These are phyloP conservation scores for Orthonevra nobilis DNA, from an alignment of 2,888 invertebrate species.

Conservation along the genomic window DNA sequence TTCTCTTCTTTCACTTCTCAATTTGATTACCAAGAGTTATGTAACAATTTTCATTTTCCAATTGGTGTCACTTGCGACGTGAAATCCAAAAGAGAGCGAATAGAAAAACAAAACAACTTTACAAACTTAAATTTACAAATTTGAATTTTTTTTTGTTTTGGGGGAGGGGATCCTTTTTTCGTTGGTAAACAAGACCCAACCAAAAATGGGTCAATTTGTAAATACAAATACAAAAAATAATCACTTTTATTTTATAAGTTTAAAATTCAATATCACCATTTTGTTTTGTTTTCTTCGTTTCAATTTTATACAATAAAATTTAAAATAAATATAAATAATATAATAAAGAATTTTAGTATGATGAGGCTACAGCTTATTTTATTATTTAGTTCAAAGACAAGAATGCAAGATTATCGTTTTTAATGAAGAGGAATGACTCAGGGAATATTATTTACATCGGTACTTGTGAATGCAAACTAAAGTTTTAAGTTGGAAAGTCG, in stretches of 20 bases:
- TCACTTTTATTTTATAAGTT: constrained; percentile 13
- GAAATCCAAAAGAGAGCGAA: neutral
- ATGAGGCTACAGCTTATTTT: neutral
- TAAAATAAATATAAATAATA: constrained; percentile 5
- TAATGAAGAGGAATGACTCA: constrained; percentile 3
- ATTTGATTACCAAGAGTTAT: constrained; percentile 1
- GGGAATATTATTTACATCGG: too few relatives aligned
- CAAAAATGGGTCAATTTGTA: constrained; percentile 7
- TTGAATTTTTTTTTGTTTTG: constrained; percentile 5
- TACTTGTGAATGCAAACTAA: too few relatives aligned
- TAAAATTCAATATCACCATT: constrained; percentile 43
- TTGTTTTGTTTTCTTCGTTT: constrained; percentile 6
- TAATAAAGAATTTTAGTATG: constrained; percentile 2
- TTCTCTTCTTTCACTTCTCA: neutral
- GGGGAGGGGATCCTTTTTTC: too few relatives aligned
- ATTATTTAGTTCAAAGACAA: neutral
- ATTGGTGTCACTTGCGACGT: constrained; percentile 1
- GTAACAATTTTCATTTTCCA: constrained; percentile 1
- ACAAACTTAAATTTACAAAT: constrained; percentile 22
- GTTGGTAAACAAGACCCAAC: constrained; percentile 13
- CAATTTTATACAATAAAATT: neutral
- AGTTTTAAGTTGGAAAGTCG: too few relatives aligned
- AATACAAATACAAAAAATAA: constrained; percentile 33
- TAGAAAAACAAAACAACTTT: constrained; percentile 1
- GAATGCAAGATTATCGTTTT: constrained; percentile 1